These are phyloP conservation scores for Rhabdornis inornatus DNA, from an alignment of 2,113 vertebrate genomes.

Conservation along the genomic window DNA sequence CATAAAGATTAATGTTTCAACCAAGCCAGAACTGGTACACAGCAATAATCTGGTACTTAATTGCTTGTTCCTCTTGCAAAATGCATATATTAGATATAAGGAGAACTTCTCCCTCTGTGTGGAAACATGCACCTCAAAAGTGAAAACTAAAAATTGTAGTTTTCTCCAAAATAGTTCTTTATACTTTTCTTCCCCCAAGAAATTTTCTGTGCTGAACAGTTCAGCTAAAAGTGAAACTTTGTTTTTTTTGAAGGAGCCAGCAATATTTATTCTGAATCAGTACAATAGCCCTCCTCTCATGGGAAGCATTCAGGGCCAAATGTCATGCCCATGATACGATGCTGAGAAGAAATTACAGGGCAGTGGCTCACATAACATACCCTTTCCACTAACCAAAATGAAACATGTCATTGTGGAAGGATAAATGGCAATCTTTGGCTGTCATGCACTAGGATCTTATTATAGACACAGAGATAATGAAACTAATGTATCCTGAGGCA, in stretches of 20 bases:
- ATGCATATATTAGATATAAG: background rate
- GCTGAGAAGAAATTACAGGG: background rate
- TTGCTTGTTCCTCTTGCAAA: background rate
- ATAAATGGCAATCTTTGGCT: constrained; percentile 54
- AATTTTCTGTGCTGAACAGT: background rate
- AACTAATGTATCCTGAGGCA: constrained; percentile 63
- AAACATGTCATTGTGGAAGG: constrained; percentile 38
- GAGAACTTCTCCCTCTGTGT: background rate
- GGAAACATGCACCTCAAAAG: background rate
- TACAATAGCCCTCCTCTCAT: background rate
- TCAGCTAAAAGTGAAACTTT: background rate
- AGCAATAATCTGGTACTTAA: background rate
- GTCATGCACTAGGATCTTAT: constrained; percentile 42
- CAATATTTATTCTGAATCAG: background rate
- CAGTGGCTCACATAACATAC: background rate
- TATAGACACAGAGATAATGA: constrained; percentile 60
- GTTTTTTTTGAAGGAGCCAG: background rate
- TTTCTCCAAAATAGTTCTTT: background rate
- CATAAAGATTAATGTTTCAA: background rate
- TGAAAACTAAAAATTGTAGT: background rate
- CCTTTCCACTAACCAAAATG: constrained; percentile 21
- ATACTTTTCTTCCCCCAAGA: background rate
- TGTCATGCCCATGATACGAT: background rate
- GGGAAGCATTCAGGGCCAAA: constrained; percentile 7
- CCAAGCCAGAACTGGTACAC: background rate